Evolutionary conservation across 1,140 invertebrate species (phyloP).

Genomic region (Phocides pigmalion): DNA sequence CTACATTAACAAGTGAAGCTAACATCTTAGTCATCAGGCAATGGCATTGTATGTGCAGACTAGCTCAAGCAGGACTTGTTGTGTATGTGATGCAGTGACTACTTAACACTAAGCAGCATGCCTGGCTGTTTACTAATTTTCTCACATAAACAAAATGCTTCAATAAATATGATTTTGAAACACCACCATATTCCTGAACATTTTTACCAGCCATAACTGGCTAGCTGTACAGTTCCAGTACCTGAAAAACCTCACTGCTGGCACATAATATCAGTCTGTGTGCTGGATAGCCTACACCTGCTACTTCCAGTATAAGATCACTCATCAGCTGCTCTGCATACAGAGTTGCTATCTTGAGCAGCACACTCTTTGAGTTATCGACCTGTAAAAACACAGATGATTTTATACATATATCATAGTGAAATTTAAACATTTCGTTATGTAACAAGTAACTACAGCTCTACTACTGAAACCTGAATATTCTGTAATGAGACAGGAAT

Average conservation of each 20-base stretch:
- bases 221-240: constrained; percentile 56
- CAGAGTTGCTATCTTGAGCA: constrained; percentile 91
- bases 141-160: too few relatives aligned
- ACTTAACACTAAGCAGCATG: too few relatives aligned
- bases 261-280: constrained; percentile 97
- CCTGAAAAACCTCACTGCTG: constrained; percentile 97
- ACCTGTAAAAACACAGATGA: constrained; percentile 81
- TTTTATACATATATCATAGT: background rate
- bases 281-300: constrained; percentile 91
- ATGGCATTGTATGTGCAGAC: too few relatives aligned
- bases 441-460: background rate
- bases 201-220: background rate
- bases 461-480: background rate
- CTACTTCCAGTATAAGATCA: constrained; percentile 93
- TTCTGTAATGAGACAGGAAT: too few relatives aligned
- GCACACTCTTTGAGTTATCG: constrained; percentile 91
- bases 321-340: constrained; percentile 94
- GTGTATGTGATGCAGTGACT: too few relatives aligned
- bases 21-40: too few relatives aligned
- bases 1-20: too few relatives aligned
- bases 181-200: too few relatives aligned
- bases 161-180: too few relatives aligned
- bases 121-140: too few relatives aligned
- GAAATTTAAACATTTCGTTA: background rate
- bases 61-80: too few relatives aligned